Conservation (phyloP, 2,888 invertebrate species). For the Drosophila kanekoi region DNA sequence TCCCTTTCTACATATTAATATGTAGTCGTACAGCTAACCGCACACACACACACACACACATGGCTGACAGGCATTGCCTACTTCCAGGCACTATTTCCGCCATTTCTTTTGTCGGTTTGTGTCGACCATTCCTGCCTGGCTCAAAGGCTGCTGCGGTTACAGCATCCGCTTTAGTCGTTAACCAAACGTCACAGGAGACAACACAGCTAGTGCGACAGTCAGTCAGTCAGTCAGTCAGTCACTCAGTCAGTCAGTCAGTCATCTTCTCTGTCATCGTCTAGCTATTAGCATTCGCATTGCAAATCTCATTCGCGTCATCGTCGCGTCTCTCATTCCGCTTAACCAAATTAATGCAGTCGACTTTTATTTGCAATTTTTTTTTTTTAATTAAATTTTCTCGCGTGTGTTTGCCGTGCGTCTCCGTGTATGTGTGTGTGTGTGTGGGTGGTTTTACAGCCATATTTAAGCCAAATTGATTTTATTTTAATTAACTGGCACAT, state of each 20-base stretch:
- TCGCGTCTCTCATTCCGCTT: slow-evolving; percentile 41
- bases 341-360: slow-evolving; percentile 77
- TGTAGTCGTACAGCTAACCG: slow-evolving; percentile 28
- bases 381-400: slow-evolving; percentile 71
- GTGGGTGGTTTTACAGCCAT: slow-evolving; percentile 3
- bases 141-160: slow-evolving; percentile 59
- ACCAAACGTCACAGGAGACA: slow-evolving; percentile 63
- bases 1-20: slow-evolving; percentile 20
- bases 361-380: slow-evolving; percentile 73
- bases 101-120: slow-evolving; percentile 67
- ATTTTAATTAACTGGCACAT: slow-evolving; percentile 8
- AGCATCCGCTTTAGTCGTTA: slow-evolving; percentile 65
- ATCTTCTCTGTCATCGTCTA: slow-evolving; percentile 22
- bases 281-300: slow-evolving; percentile 33
- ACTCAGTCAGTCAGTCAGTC: slow-evolving; percentile 17
- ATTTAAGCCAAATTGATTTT: slow-evolving; percentile 26
- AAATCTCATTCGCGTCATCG: slow-evolving; percentile 37
- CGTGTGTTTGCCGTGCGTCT: slow-evolving; percentile 9
- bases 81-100: slow-evolving; percentile 79
- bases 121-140: slow-evolving; percentile 24
- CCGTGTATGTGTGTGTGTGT: slow-evolving; percentile 13
- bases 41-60: slow-evolving; percentile 7
- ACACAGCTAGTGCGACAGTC: slow-evolving; percentile 21
- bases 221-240: slow-evolving; percentile 20
- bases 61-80: slow-evolving; percentile 55